Evolutionary conservation across 2,888 invertebrate genomes (phyloP), one percentile per base, ranked within the genome.

Genomic region (Athripsodes cinereus): DNA sequence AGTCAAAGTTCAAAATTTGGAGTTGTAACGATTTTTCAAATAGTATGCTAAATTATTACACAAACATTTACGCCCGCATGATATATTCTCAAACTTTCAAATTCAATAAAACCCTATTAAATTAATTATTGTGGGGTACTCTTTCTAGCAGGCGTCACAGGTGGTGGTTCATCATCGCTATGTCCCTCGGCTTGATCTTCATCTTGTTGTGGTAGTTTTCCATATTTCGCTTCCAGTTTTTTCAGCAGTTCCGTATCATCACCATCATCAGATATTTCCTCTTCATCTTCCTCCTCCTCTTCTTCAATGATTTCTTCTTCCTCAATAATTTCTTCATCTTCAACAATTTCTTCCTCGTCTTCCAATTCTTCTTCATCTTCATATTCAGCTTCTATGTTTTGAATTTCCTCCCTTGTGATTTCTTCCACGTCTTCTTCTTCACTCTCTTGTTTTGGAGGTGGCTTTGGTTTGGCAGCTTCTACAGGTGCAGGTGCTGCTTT

Each of bases 141-240:
- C 69, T 69, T 21, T 69, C 69, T 3, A 67, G 69, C 18, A 66
- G 69, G 8, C 65, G 49, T 58, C 11, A 58, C 40, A 20, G 61
- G 64, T 20, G 61, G 64, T 58, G 72, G 69, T 60, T 71, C 74
- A 58, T 82, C 83, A 70, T 81, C 72, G 66, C 71, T 73, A 65
- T 69, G 69, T 67, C 76, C 76, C 54, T 63, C 63, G 61, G n/a
- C 66, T 66, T 19, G 79, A 70, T 71, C 70, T 46, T 74, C 72
- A 21, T 64, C 66, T 59, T 70, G 67, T 62, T 82, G 81, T 11
- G 83, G 83, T 55, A 88, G 71, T 64, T 85, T 83, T 53, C 88
- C 88, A 69, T 88, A 88, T 77, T 87, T 87, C 22, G 83, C 85
- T 69, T 88, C 88, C 57, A 88, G 72, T 63, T 87, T 81, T 67